Evolutionary conservation across 1,140 invertebrate species (phyloP), one percentile per base, ranked within the genome.

Genomic region (Eriocheir sinensis): DNA sequence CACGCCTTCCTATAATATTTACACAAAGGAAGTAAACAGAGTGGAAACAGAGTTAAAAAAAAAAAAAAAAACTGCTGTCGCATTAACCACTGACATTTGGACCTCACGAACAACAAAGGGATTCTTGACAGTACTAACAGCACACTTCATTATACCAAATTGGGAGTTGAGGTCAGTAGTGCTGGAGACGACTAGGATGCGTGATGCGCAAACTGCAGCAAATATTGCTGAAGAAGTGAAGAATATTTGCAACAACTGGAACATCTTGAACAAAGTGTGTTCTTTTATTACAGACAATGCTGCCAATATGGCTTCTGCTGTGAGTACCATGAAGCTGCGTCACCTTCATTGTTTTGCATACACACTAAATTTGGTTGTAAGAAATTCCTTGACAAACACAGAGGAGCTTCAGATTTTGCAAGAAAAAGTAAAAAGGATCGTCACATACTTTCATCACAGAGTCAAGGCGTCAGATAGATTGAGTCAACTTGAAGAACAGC

Each of bases 371-470:
- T 34, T 3, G 9, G 40, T 89, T 21, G 88, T 89, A 34, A 21
- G 9, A 8, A 40, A 48, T 89, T 12, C 88, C 0, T 44, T 48
- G 9, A 89, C 41, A 9, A 89, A 89, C 21, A 85, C 83, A 44
- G 27, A 12, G 12, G 88, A 41, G 6, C 27, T 89, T 30, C 88
- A 89, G 41, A 32, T 17, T 17, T 6, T 89, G 17, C 12, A 89
- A 89, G 88, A 89, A 41, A 89, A 48, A 44, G 15, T 89, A 89
- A 89, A 89, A 44, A 30, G n/a, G 12, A 89, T 89, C 4, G 88
- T 89, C 2, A 41, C 88, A 8, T 89, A 30, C 41, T 89, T 89
- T 32, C 88, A 89, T n/a, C n/a, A 89, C 88, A 89, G 88, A 17
- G 38, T 44, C 6, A 89, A 89, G 44, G 88, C 41, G 3, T 44